Evolutionary conservation across 2,888 invertebrate genomes (phyloP).

Genomic region (Agonopterix alstromeriana): DNA sequence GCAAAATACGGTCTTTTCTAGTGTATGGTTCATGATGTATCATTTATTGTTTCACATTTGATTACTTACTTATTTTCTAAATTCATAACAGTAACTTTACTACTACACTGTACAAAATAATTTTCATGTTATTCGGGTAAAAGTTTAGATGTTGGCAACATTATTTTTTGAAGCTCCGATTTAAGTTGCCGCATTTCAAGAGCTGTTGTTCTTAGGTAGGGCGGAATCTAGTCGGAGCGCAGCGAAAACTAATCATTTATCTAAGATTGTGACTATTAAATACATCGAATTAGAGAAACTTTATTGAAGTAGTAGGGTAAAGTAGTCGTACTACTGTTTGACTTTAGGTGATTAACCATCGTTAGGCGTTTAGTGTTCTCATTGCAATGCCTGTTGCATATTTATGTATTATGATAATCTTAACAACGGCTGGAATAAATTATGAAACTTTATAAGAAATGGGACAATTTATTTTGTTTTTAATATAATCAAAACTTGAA

Average conservation of each 20-base stretch:
- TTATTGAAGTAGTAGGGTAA: constrained; percentile 38
- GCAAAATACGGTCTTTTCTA: no score
- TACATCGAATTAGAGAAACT: constrained; percentile 68
- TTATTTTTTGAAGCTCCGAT: no score
- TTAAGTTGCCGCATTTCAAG: no score
- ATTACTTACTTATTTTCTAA: no score
- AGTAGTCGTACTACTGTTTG: constrained; percentile 40
- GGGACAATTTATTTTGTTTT: constrained; percentile 28
- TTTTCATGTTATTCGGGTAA: background rate
- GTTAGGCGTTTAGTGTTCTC: constrained; percentile 16
- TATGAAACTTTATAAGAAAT: constrained; percentile 28
- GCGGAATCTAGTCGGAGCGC: no score
- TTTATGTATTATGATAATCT: background rate
- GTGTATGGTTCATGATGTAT: no score
- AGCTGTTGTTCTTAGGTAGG: no score
- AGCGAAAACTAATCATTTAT: no score
- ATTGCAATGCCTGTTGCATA: background rate
- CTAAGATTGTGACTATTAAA: constrained; percentile 48
- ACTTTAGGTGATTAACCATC: constrained; percentile 35
- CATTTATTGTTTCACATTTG: no score
- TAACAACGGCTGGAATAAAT: background rate
- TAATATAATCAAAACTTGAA: background rate
- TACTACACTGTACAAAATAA: no score
- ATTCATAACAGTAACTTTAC: no score
- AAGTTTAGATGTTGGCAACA: no score